Conservation (phyloP, 2,797 vertebrate species). For the Gallinago solitaria region DNA sequence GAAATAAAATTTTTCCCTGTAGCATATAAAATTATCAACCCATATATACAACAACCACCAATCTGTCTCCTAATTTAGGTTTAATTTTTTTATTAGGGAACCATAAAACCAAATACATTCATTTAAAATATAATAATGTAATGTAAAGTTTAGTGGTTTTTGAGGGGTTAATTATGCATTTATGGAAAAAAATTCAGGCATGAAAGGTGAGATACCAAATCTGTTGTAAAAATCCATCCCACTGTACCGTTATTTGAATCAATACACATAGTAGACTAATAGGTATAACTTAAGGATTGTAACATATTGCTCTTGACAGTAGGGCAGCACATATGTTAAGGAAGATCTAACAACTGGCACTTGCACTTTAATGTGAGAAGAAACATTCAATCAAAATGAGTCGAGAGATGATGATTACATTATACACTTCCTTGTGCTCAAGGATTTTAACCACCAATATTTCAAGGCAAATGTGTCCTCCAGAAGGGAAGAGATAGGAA, state of each 20-base stretch:
- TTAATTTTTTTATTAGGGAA: background rate
- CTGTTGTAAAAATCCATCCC: background rate
- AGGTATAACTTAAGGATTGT: background rate
- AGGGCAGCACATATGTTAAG: background rate
- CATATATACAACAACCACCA: background rate
- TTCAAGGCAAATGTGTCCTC: background rate
- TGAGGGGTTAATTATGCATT: background rate
- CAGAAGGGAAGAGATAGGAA: background rate
- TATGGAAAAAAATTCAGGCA: background rate
- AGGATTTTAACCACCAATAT: background rate
- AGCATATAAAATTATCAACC: background rate
- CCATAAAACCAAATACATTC: background rate
- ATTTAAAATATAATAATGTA: background rate
- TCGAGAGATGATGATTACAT: background rate
- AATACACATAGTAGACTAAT: background rate
- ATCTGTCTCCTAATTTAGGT: background rate
- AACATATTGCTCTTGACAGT: background rate
- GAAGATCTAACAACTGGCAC: background rate
- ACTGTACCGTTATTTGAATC: background rate
- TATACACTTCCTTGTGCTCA: background rate
- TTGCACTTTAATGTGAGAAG: background rate
- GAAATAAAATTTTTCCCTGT: background rate
- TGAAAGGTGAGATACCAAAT: background rate
- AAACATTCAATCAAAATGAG: background rate
- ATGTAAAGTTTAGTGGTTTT: background rate